A percentile compares a stretch with the other conserved stretches of the same genome.
Evolutionary conservation across 2,797 vertebrate genomes (phyloP).

Genomic region (Schizopygopsis pylzovi): DNA sequence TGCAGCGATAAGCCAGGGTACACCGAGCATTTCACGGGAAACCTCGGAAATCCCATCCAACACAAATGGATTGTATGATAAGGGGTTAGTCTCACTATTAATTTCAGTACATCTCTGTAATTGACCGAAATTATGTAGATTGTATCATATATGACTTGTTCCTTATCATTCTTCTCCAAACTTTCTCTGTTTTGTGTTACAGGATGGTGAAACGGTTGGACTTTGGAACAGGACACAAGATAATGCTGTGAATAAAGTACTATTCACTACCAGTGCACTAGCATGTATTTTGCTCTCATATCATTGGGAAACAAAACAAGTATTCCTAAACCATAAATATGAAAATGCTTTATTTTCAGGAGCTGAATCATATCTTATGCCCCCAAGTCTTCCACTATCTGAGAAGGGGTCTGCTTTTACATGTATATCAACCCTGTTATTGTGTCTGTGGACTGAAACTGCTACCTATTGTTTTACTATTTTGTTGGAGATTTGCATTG

Average conservation of each 20-base stretch:
- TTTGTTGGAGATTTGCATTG: background rate
- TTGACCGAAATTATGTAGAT: background rate
- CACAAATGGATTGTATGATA: constrained; percentile 79
- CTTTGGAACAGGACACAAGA: constrained; percentile 91
- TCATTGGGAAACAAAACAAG: constrained; percentile 8
- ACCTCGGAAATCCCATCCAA: constrained; percentile 75
- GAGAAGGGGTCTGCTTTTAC: constrained; percentile 23
- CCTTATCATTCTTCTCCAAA: constrained; percentile 2
- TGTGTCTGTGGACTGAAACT: background rate
- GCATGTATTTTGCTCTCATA: background rate
- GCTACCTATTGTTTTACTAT: background rate
- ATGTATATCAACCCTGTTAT: background rate
- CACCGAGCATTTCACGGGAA: constrained; percentile 77
- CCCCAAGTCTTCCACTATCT: constrained; percentile 10
- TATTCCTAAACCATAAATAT: constrained; percentile 8
- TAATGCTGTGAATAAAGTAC: constrained; percentile 83
- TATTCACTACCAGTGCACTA: background rate
- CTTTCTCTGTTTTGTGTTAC: constrained; percentile 63
- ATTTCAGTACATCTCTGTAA: background rate
- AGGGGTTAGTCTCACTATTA: constrained; percentile 80
- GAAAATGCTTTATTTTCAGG: constrained; percentile 30
- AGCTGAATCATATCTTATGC: constrained; percentile 4
- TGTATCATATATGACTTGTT: background rate
- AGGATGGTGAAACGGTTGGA: constrained; percentile 92
- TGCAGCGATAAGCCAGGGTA: constrained; percentile 66